Base-by-base conservation (phyloP, 2,888 invertebrate genomes). In the Acrocyrtus sp. region DNA sequence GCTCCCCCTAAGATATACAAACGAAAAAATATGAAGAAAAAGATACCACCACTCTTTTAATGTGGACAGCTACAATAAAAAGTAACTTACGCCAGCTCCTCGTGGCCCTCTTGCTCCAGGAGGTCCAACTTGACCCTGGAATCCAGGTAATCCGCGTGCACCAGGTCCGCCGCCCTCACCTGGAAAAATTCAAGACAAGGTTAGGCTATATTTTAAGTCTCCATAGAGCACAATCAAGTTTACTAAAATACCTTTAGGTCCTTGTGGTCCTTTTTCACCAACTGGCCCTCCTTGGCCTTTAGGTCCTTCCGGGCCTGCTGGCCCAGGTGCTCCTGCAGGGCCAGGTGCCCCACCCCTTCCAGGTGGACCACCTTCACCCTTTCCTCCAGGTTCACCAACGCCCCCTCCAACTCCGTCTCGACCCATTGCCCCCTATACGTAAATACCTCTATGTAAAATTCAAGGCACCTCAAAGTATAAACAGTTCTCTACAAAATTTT, bases 221-320 rank as follows among this genome's bases (percentile, higher is more conserved):
- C 3, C 19, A 47, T n/a, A 24, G 50, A 15, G 34, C 53, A 56
- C 15, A 62, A 17, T 26, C 15, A n/a, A 22, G 15, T 27, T 10
- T 39, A 45, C 94, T 58, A 89, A 87, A 0, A 90, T 89, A 17
- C 93, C 94, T 74, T 86, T 84, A n/a, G 87, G 88, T 8, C 93
- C 94, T 54, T 88, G 85, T 0, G 88, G 88, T 15, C 95, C 95
- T 50, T 88, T 82, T 57, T 89, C 87, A 4, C 93, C 86, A 47
- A n/a, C n/a, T n/a, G n/a, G n/a, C n/a, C n/a, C n/a, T n/a, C 81
- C 86, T 82, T 92, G 92, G 12, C 93, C 94, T 84, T 92, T 93
- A 22, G 86, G 85, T 51, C 93, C 93, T 82, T 92, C 91, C 3
- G 86, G 82, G 34, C 94, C 94, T 15, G 88, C 88, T 2, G 88